A percentile compares a stretch with the other conserved stretches of the same genome.
These are phyloP conservation scores for Synergus gifuensis DNA, from an alignment of 2,888 invertebrate genomes.

Conservation along the genomic window DNA sequence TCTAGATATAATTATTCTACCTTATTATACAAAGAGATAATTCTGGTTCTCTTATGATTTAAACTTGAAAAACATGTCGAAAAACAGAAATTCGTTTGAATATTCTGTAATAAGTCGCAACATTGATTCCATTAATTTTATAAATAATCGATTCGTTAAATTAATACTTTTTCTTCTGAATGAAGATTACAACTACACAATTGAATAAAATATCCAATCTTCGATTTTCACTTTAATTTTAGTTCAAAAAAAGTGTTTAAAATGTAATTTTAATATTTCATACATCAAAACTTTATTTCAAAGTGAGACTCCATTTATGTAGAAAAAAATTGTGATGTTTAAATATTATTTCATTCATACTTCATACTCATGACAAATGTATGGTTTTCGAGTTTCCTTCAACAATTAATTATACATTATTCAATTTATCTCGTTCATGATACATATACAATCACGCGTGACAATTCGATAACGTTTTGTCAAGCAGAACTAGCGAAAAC, in stretches of 20 bases:
- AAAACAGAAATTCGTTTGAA: background rate
- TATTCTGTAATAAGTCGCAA: background rate
- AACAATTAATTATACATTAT: background rate
- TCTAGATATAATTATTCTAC: background rate
- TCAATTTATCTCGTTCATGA: background rate
- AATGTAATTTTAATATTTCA: background rate
- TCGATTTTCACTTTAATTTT: too few species aligned
- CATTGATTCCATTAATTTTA: background rate
- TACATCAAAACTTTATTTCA: background rate
- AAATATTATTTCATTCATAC: conserved; percentile 7
- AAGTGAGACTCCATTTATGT: too few species aligned
- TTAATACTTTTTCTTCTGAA: too few species aligned
- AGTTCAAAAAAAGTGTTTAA: too few species aligned
- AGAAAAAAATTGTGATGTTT: background rate
- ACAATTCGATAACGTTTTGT: background rate
- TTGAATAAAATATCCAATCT: too few species aligned
- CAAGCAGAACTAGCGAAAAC: background rate
- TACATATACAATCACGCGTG: background rate
- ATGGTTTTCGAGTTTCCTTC: background rate
- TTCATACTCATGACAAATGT: background rate
- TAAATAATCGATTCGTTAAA: background rate
- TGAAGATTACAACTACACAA: too few species aligned
- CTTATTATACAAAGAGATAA: background rate
- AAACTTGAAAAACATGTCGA: background rate
- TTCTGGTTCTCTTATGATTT: background rate